Evolutionary conservation across 2,113 vertebrate species (phyloP), one percentile per base, ranked within the genome.

Genomic region (Capreolus pygargus): DNA sequence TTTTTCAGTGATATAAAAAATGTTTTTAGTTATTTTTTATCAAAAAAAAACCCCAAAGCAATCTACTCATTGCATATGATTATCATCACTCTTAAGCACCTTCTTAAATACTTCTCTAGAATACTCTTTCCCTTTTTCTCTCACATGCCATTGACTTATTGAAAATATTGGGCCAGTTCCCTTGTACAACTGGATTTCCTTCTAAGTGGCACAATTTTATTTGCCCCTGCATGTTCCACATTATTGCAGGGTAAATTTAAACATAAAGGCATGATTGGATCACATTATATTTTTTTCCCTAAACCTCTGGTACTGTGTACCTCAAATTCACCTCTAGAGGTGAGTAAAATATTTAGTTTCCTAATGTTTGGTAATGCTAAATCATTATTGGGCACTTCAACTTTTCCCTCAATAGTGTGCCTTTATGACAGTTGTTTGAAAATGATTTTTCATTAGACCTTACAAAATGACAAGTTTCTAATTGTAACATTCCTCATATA

Each of bases 21-120:
- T 89, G 2, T 93, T 95, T 96, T 95, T 55, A 92, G 43, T 78
- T 50, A 10, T 78, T 89, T 90, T 70, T 95, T 86, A 30, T 94
- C 76, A 74, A n/a, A 54, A 60, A 74, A 87, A 33, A 23, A 10
- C 23, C 14, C n/a, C 64, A 39, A 12, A 36, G 23, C 2, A 70
- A 23, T 70, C 45, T 30, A 45, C 10, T 76, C 30, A 36, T 12
- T 85, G 43, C 4, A 8, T 47, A 30, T 58, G 2, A 17, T 58
- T 85, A 27, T 21, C 92, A 30, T 84, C 30, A 83, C 21, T 92
- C 23, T 60, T 52, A 86, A 76, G 57, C 9, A 86, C 76, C 33
- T 67, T 82, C 52, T 45, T 76, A 43, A 74, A 50, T 64, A 84
- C 79, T 89, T n/a, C 30, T 67, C 78, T 84, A 78, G 16, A 92